phyloP scores from a whole-genome alignment of 2,888 invertebrate genomes.

The Rhagonycha fulva region DNA sequence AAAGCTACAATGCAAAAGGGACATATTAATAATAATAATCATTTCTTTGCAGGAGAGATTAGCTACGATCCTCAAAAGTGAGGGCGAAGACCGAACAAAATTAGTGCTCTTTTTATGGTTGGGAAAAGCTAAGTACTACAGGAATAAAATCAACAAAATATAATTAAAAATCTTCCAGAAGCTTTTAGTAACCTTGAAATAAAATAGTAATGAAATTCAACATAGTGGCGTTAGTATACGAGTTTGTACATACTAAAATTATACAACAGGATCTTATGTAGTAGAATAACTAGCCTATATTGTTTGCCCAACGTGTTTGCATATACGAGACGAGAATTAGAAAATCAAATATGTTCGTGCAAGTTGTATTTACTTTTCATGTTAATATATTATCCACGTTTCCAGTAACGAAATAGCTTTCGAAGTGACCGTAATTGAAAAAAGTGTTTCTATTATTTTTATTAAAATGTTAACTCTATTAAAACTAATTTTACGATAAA shows the following conservation, averaged over 20 bases:
- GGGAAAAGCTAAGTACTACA: background rate
- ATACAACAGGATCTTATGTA: constrained; percentile 16
- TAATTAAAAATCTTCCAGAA: background rate
- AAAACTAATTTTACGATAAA: background rate
- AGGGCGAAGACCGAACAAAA: no score
- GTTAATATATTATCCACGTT: constrained; percentile 1
- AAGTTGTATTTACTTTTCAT: constrained; percentile 12
- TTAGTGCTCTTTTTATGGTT: background rate
- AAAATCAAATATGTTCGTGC: constrained; percentile 27
- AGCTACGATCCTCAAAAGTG: no score
- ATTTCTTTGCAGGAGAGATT: no score
- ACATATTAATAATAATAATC: no score
- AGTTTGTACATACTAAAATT: background rate
- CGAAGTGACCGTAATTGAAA: background rate
- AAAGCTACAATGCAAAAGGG: no score
- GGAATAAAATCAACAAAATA: no score
- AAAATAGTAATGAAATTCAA: background rate
- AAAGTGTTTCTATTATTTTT: background rate
- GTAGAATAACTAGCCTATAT: constrained; percentile 14
- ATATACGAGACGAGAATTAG: constrained; percentile 23
- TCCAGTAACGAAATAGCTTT: background rate
- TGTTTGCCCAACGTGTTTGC: constrained; percentile 26
- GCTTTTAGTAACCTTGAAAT: background rate
- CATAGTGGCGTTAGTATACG: background rate
- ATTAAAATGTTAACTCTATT: background rate